Base-by-base conservation (phyloP, 2,888 invertebrate genomes). In the Drosophila sordidapex region DNA sequence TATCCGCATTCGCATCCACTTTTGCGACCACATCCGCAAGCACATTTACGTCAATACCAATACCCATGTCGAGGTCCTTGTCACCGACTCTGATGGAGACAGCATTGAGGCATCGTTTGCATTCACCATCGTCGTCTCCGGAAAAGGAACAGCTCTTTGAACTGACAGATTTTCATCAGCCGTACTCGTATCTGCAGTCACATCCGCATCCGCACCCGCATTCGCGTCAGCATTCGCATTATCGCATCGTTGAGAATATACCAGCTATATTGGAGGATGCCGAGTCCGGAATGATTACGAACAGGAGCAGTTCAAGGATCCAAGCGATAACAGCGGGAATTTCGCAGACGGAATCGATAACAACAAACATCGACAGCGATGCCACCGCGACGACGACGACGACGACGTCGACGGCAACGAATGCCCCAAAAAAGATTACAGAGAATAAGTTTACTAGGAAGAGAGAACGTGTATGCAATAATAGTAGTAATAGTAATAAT, bases 361-460 rank as follows among this genome's bases (percentile, higher is more conserved):
- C 57, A 31, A 59, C 66, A 49, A 33, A 40, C 5, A 18, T 63
- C 46, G 67, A 49, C 35, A 25, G 31, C 70, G 35, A 38, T 57
- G 61, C 67, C 31, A 38, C 43, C 35, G 38, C 54, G 56, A 48
- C 46, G 10, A 33, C 49, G 46, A 43, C 48, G 40, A 43, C 27
- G 40, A 59, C 60, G 25, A 61, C 72, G 60, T 53, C 60, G 49
- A 51, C 53, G 21, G 21, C 21, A 29, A 58, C 68, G 60, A 75
- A 72, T 59, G 74, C 77, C 74, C 70, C 91, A 65, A 89, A 86
- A 68, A 89, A 86, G 85, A 90, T 84, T 82, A 87, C 90, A 84
- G 89, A 88, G 70, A 92, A 92, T 89, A 93, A 92, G 83, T 92
- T 92, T 87, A 92, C 93, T 76, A 92, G 92, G 79, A 92, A 92